phyloP scores from a whole-genome alignment of 1,140 invertebrate species.

The Bombus sylvicola region DNA sequence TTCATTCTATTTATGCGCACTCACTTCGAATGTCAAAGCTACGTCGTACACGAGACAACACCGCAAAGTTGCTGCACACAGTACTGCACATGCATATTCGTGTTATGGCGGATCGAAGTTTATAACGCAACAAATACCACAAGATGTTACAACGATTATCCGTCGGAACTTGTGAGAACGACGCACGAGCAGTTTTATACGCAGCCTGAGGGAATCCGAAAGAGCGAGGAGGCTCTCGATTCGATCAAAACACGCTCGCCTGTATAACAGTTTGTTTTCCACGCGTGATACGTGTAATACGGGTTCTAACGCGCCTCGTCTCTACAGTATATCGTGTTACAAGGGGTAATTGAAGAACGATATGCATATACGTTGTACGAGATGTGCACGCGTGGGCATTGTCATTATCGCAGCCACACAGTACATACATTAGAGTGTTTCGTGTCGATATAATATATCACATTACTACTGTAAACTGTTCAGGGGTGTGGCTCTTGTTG shows the following conservation, averaged over 20 bases:
- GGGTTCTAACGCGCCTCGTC: constrained; percentile 45
- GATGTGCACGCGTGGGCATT: constrained; percentile 55
- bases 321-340: constrained; percentile 55
- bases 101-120: not conserved
- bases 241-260: not conserved
- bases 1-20: too few relatives aligned
- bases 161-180: not conserved
- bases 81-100: not conserved
- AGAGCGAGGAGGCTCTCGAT: not conserved
- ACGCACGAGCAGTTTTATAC: not conserved
- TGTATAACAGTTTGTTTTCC: constrained; percentile 38
- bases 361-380: constrained; percentile 37
- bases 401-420: constrained; percentile 59
- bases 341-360: constrained; percentile 60
- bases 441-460: constrained; percentile 57
- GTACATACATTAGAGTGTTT: constrained; percentile 54
- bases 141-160: not conserved
- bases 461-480: constrained; percentile 59
- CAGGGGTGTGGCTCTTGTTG: constrained; percentile 44
- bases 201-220: not conserved
- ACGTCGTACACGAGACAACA: not conserved
- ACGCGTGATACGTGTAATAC: constrained; percentile 48
- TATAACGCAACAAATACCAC: not conserved
- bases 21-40: not conserved
- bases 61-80: not conserved